Evolutionary conservation across 2,797 vertebrate genomes (phyloP).

Genomic region (Myotis vivesi): DNA sequence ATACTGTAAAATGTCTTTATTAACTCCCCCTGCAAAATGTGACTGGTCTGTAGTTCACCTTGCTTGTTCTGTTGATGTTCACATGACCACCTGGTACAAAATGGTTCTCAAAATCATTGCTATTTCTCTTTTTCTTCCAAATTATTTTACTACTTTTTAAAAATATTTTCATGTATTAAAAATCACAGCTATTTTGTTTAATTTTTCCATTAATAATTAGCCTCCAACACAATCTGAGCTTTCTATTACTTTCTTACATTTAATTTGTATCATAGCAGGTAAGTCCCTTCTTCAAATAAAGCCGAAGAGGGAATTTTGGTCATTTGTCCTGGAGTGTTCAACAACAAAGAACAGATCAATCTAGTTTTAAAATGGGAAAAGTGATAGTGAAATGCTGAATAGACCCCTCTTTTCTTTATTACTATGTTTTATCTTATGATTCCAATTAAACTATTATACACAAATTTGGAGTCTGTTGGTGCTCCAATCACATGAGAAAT

Average conservation of each 20-base stretch:
- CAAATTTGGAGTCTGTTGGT: neutral
- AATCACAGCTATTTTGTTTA: neutral
- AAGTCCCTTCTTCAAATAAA: neutral
- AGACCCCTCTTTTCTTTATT: neutral
- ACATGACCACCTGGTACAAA: neutral
- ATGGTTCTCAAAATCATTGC: neutral
- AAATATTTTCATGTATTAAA: neutral
- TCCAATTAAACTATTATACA: neutral
- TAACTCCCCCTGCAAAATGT: neutral
- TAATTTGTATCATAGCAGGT: neutral
- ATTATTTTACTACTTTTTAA: neutral
- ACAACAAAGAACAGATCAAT: neutral
- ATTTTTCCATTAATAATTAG: neutral
- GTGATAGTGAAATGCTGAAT: neutral
- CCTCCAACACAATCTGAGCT: neutral
- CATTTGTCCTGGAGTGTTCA: neutral
- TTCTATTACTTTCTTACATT: neutral
- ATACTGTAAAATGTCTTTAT: neutral
- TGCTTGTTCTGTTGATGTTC: neutral
- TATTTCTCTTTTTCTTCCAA: neutral
- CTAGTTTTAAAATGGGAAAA: neutral
- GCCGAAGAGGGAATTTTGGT: neutral
- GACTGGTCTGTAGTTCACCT: neutral
- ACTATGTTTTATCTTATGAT: neutral
- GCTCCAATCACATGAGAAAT: neutral